A percentile compares a stretch with the other conserved stretches of the same genome.
phyloP scores from a whole-genome alignment of 2,888 invertebrate species.

The Pseudoips prasinana region DNA sequence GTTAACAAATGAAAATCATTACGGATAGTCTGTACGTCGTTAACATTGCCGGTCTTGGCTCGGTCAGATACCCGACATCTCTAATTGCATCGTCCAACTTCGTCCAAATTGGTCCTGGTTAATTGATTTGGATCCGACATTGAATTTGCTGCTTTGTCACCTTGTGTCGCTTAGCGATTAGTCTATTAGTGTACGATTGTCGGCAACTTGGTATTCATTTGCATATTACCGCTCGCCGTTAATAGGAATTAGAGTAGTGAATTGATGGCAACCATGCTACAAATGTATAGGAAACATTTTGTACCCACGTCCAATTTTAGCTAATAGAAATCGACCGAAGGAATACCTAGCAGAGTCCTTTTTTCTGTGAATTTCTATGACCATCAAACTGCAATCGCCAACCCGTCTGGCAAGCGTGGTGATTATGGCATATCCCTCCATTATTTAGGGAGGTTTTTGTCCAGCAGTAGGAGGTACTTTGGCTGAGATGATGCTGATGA shows the following conservation, averaged over 20 bases:
- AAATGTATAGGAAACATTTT: no score
- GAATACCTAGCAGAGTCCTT: no score
- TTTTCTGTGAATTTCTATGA: no score
- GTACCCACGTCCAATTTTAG: no score
- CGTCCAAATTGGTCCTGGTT: conserved; percentile 65
- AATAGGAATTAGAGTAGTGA: conserved; percentile 12
- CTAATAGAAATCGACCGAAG: no score
- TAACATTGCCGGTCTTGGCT: conserved; percentile 33
- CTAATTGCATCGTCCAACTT: conserved; percentile 67
- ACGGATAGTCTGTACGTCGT: conserved; percentile 21
- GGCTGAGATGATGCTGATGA: no score
- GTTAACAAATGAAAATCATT: conserved; percentile 28
- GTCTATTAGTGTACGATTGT: conserved; percentile 44
- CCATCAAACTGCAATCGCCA: no score
- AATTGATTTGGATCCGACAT: conserved; percentile 65
- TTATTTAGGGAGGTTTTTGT: no score
- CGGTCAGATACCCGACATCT: conserved; percentile 33
- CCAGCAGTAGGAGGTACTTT: no score
- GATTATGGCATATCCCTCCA: no score
- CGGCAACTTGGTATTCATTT: conserved; percentile 36
- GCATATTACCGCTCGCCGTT: conserved; percentile 26
- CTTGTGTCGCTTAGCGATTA: conserved; percentile 38
- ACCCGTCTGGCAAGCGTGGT: no score
- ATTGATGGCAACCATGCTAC: not conserved
- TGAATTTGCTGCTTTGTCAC: conserved; percentile 42